These are phyloP conservation scores for Auanema freiburgensis DNA, from an alignment of 2,888 invertebrate genomes.

Conservation along the genomic window DNA sequence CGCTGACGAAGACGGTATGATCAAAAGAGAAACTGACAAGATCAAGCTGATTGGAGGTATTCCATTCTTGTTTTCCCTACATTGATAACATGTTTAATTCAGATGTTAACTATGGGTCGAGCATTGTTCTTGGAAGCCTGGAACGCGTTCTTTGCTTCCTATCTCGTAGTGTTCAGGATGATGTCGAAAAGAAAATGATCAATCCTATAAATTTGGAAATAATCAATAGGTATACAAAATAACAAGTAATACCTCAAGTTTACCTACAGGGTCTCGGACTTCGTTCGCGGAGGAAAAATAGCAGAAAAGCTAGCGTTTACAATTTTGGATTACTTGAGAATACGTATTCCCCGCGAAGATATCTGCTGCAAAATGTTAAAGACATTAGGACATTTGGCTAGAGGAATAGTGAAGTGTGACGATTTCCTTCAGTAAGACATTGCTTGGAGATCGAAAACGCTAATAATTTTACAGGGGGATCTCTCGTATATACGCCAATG, in stretches of 20 bases:
- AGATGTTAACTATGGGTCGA: slow-evolving; percentile 42
- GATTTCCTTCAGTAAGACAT: too few species aligned
- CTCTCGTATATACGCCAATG: too few species aligned
- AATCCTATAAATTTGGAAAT: slow-evolving; percentile 29
- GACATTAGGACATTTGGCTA: too few species aligned
- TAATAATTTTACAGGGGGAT: too few species aligned
- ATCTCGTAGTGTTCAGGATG: slow-evolving; percentile 28
- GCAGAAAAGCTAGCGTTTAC: too few species aligned
- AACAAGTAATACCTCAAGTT: background rate
- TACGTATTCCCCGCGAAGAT: too few species aligned
- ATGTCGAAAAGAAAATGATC: slow-evolving; percentile 23
- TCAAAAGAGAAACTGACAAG: too few species aligned
- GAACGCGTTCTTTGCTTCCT: slow-evolving; percentile 44
- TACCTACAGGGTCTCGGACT: background rate
- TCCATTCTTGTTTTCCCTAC: background rate
- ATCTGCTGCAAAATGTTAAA: too few species aligned
- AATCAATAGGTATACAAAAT: slow-evolving; percentile 27
- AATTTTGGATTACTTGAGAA: too few species aligned
- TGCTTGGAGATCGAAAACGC: too few species aligned
- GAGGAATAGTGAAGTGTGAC: too few species aligned
- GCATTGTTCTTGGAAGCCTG: slow-evolving; percentile 39
- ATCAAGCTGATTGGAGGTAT: slow-evolving; percentile 1
- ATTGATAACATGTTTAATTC: background rate
- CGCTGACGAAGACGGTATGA: too few species aligned
- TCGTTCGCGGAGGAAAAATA: background rate